Evolutionary conservation across 2,797 vertebrate species (phyloP), one percentile per base, ranked within the genome.

Genomic region (Pipistrellus pygmaeus): DNA sequence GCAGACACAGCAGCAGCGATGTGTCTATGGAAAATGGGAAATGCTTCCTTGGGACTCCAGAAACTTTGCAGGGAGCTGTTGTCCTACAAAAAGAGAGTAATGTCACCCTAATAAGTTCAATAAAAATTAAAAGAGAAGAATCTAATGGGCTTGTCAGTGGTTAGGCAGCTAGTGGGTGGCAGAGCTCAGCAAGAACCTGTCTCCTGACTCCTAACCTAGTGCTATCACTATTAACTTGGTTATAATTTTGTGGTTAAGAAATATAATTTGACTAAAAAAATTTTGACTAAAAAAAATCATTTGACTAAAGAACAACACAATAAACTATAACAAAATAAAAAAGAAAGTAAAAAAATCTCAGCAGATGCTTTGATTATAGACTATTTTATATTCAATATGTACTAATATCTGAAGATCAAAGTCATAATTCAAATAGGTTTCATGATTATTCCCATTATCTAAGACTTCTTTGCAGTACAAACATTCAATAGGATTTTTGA

Each of bases 211-310:
- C 53, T 20, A 78, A 32, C 11, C 75, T 14, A 20, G 6, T 27
- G 32, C 2, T 77, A 17, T 30, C 32, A 21, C 32, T 35, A n/a
- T 78, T 82, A 64, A 71, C 11, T 80, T 41, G 60, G 51, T 57
- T 85, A 82, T 76, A 57, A 57, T 94, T 83, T 66, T 77, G 20
- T 62, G 18, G 13, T 62, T 84, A 81, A 92, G 91, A 60, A 87
- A 86, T 32, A 90, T 60, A 7, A 53, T 64, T 46, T 85, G 81
- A 66, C 35, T 46, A 71, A 80, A 85, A 81, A 91, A 41, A 6
- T 6, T 41, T 41, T 41, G 38, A 41, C 38, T 84, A 81, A 92
- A 88, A 88, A 87, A 86, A 30, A 90, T 60, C 6, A 53, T 64
- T 46, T 85, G 81, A 66, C 35, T 46, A 71, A 80, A 85, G 81